Conservation (phyloP, 2,888 invertebrate species). For the Himalopsyche tibetana region DNA sequence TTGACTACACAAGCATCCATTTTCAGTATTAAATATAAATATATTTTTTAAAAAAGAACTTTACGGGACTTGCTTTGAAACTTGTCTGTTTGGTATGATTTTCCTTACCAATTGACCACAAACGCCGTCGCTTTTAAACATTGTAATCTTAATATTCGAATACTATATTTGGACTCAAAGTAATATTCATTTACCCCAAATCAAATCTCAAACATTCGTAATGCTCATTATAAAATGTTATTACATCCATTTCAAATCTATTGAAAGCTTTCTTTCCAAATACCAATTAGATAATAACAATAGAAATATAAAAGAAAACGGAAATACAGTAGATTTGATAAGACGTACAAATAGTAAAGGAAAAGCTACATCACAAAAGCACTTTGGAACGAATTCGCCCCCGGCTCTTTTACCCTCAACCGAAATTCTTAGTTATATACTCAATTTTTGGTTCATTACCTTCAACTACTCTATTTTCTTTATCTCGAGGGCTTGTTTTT, state of each 20-base stretch:
- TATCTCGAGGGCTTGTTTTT: constrained; percentile 41
- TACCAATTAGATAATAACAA: constrained; percentile 7
- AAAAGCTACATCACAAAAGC: constrained; percentile 41
- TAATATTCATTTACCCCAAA: no score
- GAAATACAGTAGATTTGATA: constrained; percentile 27
- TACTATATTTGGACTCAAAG: no score
- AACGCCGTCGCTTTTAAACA: no score
- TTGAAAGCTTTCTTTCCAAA: constrained; percentile 25
- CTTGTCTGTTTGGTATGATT: no score
- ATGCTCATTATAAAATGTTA: no score
- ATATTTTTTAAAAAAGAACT: no score
- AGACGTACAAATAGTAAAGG: constrained; percentile 31
- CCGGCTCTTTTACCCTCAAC: constrained; percentile 19
- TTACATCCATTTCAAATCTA: constrained; percentile 1
- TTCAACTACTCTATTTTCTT: constrained; percentile 43
- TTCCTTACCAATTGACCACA: no score
- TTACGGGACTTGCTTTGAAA: no score
- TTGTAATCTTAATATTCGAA: no score
- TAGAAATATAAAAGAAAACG: constrained; percentile 10
- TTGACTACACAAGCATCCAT: no score
- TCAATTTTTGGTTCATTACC: constrained; percentile 41
- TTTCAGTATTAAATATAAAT: no score
- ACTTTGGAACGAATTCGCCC: constrained; percentile 22
- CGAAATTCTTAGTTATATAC: constrained; percentile 42
- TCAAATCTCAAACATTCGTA: no score